phyloP scores from a whole-genome alignment of 2,797 vertebrate species.

The Sebastiscus tertius region DNA sequence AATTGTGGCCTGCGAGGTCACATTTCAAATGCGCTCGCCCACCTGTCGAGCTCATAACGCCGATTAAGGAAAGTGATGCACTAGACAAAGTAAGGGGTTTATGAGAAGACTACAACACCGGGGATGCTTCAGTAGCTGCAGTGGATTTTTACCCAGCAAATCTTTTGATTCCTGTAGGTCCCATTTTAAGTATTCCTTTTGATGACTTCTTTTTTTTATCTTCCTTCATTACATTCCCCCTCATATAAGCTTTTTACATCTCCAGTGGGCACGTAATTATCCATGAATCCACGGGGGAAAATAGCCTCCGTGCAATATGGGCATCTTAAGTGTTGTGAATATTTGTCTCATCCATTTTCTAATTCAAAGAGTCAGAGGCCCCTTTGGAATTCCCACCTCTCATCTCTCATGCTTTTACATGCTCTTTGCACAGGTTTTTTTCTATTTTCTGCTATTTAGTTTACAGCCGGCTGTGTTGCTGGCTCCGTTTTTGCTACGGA shows the following conservation, averaged over 20 bases:
- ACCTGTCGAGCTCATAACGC: conserved; percentile 11
- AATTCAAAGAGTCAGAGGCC: conserved; percentile 62
- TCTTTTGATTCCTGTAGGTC: conserved; percentile 67
- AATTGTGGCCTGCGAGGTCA: background rate
- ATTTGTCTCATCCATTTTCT: conserved; percentile 77
- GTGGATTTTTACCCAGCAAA: conserved; percentile 30
- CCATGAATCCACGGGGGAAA: conserved; percentile 63
- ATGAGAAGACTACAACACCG: conserved; percentile 10
- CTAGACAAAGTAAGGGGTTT: conserved; percentile 13
- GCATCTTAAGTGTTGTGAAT: conserved; percentile 67
- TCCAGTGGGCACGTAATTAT: conserved; percentile 75
- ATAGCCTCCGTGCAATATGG: conserved; percentile 41
- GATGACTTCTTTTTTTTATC: conserved; percentile 66
- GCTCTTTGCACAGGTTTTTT: conserved; percentile 10
- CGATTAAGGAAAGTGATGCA: conserved; percentile 25
- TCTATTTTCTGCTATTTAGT: conserved; percentile 67
- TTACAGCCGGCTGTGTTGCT: conserved; percentile 61
- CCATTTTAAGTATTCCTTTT: conserved; percentile 69
- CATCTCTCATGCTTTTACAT: conserved; percentile 54
- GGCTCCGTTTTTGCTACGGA: conserved; percentile 7
- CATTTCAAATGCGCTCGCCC: background rate
- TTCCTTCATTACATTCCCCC: conserved; percentile 57
- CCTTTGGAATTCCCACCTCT: conserved; percentile 56
- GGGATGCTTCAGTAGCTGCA: conserved; percentile 32
- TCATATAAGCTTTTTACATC: conserved; percentile 67